A percentile compares a stretch with the other conserved stretches of the same genome.
Evolutionary conservation across 2,888 invertebrate genomes (phyloP).

Genomic region (Miltochrista miniata): DNA sequence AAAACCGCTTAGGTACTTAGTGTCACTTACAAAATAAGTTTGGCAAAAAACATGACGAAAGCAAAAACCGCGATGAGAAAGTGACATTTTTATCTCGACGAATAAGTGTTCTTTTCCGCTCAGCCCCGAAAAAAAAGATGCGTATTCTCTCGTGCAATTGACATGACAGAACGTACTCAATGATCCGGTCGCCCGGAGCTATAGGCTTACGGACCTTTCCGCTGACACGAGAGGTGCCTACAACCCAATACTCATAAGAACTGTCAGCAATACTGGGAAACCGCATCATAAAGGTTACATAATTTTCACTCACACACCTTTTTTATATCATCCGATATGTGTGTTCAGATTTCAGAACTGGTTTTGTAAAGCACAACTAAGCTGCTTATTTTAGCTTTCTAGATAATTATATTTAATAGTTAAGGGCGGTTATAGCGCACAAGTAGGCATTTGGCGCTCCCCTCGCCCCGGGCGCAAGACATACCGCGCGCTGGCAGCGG

Average conservation of each 20-base stretch:
- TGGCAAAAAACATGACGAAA: conserved; percentile 29
- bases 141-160: conserved; percentile 46
- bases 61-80: conserved; percentile 40
- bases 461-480: no score
- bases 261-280: conserved; percentile 45
- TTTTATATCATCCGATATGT: no score
- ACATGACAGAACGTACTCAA: conserved; percentile 42
- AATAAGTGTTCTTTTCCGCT: conserved; percentile 21
- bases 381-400: no score
- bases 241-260: conserved; percentile 25
- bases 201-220: conserved; percentile 49
- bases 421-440: no score
- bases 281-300: conserved; percentile 36
- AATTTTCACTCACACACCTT: conserved; percentile 23
- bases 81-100: conserved; percentile 48
- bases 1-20: conserved; percentile 25
- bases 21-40: conserved; percentile 36
- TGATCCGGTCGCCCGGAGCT: conserved; percentile 54
- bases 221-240: conserved; percentile 41
- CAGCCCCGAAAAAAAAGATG: not conserved
- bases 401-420: no score
- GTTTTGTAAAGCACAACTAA: no score
- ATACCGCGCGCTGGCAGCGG: no score
- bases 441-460: no score
- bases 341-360: no score